phyloP scores from a whole-genome alignment of 2,888 invertebrate species.

The Netelia melanura region DNA sequence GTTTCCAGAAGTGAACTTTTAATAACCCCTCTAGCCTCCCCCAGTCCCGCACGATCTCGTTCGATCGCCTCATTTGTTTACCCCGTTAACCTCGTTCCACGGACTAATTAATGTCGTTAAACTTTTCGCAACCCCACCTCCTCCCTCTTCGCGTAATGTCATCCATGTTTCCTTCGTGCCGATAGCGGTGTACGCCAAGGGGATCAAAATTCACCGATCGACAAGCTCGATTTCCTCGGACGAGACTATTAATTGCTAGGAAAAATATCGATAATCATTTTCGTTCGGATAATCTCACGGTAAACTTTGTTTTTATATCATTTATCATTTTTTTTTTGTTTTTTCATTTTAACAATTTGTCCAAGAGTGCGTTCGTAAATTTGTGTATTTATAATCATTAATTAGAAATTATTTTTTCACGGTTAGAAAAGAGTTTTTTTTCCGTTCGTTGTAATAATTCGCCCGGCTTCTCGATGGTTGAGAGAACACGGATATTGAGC shows the following conservation, averaged over 20 bases:
- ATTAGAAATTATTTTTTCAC: too few species aligned
- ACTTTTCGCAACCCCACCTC: slow-evolving; percentile 53
- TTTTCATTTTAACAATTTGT: too few species aligned
- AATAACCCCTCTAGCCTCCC: slow-evolving; percentile 61
- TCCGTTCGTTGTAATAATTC: background rate
- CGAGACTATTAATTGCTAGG: background rate
- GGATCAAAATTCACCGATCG: background rate
- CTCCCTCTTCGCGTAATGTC: background rate
- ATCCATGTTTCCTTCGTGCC: background rate
- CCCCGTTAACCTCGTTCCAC: slow-evolving; percentile 53
- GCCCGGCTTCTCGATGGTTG: slow-evolving; percentile 29
- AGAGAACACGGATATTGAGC: slow-evolving; percentile 28
- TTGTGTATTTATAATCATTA: too few species aligned
- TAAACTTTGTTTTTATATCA: too few species aligned
- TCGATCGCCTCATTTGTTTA: slow-evolving; percentile 71
- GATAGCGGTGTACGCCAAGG: background rate
- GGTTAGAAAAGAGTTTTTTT: too few species aligned
- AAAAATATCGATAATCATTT: too few species aligned
- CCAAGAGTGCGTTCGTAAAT: too few species aligned
- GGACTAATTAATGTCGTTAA: slow-evolving; percentile 72
- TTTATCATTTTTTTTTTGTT: too few species aligned
- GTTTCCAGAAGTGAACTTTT: slow-evolving; percentile 71
- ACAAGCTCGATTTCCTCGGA: background rate
- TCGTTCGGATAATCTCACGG: too few species aligned
- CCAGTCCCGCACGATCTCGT: slow-evolving; percentile 55